Conservation (phyloP, 2,113 vertebrate genomes). For the Phaetusa simplex region DNA sequence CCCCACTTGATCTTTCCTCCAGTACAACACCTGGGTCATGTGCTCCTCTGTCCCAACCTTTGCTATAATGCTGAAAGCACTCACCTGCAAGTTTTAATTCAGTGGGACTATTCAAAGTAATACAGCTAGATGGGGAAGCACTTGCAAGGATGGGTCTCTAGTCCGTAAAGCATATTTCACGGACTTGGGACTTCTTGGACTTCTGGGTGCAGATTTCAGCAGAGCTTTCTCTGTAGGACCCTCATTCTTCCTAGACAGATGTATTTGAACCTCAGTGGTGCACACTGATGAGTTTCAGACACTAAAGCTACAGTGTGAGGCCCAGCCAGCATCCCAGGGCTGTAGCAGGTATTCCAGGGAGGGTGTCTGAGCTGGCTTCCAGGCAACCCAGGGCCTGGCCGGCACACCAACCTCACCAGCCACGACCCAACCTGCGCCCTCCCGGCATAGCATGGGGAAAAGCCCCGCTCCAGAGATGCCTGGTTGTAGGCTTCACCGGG, state of each 20-base stretch:
- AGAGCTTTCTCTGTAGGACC: not conserved
- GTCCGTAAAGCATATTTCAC: not conserved
- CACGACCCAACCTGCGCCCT: rapidly evolving
- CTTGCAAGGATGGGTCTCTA: not conserved
- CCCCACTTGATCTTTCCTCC: not conserved
- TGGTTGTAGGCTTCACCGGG: not conserved
- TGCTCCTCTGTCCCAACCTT: not conserved
- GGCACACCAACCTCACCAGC: not conserved
- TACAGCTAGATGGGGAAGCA: not conserved
- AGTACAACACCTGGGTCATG: not conserved
- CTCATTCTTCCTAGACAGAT: not conserved
- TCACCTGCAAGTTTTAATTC: not conserved
- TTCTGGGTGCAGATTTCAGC: not conserved
- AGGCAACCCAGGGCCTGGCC: not conserved
- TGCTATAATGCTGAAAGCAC: not conserved
- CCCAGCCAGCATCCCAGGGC: not conserved
- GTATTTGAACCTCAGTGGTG: not conserved
- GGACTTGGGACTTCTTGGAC: not conserved
- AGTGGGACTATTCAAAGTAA: not conserved
- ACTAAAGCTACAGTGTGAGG: not conserved
- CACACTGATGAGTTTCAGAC: not conserved
- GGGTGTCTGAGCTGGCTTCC: not conserved
- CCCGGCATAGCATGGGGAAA: not conserved
- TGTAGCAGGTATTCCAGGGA: not conserved
- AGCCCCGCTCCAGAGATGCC: rapidly evolving